phyloP scores from a whole-genome alignment of 2,888 invertebrate genomes.

The Schizaphis graminum region DNA sequence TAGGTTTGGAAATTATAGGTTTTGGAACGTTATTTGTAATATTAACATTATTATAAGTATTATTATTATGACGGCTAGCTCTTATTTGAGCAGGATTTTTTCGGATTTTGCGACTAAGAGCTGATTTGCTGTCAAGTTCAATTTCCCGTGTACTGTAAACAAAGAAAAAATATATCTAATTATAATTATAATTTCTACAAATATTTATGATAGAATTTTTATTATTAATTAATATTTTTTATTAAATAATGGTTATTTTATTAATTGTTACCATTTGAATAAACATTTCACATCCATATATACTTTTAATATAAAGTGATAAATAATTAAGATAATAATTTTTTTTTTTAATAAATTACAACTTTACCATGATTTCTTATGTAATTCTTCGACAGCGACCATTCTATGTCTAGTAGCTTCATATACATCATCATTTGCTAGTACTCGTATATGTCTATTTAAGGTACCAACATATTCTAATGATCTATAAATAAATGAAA shows the following conservation, averaged over 20 bases:
- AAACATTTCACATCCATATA: neutral
- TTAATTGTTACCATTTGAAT: neutral
- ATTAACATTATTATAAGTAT: conserved; percentile 61
- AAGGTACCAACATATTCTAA: conserved; percentile 79
- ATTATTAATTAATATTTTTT: neutral
- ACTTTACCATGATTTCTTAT: conserved; percentile 90
- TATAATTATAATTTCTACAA: neutral
- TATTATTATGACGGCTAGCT: conserved; percentile 64
- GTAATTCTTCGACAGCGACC: conserved; percentile 91
- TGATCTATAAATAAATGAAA: conserved; percentile 50
- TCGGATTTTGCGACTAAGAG: conserved; percentile 79
- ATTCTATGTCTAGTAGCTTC: conserved; percentile 92
- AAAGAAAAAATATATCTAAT: conserved; percentile 66
- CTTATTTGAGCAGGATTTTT: conserved; percentile 63
- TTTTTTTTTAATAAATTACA: conserved; percentile 46
- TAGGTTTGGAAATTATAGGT: conserved; percentile 64
- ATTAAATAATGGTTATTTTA: neutral
- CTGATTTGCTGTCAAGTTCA: conserved; percentile 86
- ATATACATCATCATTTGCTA: conserved; percentile 96
- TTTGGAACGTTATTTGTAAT: conserved; percentile 64
- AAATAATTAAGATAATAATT: neutral
- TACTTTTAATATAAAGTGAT: neutral
- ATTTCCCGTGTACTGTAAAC: conserved; percentile 89
- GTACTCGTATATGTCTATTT: conserved; percentile 89
- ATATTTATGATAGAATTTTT: neutral